A percentile compares a stretch with the other conserved stretches of the same genome.
Conservation (phyloP, 2,888 invertebrate species). For the Coenonympha arcania region DNA sequence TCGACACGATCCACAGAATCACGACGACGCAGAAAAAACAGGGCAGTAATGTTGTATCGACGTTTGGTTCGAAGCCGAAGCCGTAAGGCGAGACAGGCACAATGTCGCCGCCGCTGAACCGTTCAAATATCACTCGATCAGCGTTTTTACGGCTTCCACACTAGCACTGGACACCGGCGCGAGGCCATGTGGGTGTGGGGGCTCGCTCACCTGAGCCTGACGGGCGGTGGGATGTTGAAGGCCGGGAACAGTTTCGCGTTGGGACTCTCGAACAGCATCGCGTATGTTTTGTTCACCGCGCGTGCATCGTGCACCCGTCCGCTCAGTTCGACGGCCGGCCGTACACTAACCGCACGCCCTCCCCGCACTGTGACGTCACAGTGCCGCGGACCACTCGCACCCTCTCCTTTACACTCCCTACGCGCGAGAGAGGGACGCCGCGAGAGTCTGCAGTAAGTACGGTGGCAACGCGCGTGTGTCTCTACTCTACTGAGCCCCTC, state of each 20-base stretch:
- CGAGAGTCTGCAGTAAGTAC: conserved; percentile 35
- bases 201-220: conserved; percentile 70
- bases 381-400: conserved; percentile 29
- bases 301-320: conserved; percentile 58
- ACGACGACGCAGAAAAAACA: conserved; percentile 34
- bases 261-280: conserved; percentile 83
- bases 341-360: conserved; percentile 46
- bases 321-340: conserved; percentile 53
- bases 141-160: conserved; percentile 48
- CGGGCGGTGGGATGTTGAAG: conserved; percentile 82
- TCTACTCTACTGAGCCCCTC: conserved; percentile 35
- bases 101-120: conserved; percentile 41
- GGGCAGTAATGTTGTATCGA: conserved; percentile 49
- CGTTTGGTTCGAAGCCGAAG: conserved; percentile 42
- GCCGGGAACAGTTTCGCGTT: conserved; percentile 79
- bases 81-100: conserved; percentile 43
- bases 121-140: conserved; percentile 48
- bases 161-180: conserved; percentile 38
- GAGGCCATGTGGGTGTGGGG: conserved; percentile 22
- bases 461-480: conserved; percentile 34
- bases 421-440: conserved; percentile 19
- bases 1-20: conserved; percentile 31
- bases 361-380: conserved; percentile 58
- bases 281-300: conserved; percentile 62
- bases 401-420: conserved; percentile 22